These are phyloP conservation scores for Phaedon cochleariae DNA, from an alignment of 2,888 invertebrate genomes.

Conservation along the genomic window DNA sequence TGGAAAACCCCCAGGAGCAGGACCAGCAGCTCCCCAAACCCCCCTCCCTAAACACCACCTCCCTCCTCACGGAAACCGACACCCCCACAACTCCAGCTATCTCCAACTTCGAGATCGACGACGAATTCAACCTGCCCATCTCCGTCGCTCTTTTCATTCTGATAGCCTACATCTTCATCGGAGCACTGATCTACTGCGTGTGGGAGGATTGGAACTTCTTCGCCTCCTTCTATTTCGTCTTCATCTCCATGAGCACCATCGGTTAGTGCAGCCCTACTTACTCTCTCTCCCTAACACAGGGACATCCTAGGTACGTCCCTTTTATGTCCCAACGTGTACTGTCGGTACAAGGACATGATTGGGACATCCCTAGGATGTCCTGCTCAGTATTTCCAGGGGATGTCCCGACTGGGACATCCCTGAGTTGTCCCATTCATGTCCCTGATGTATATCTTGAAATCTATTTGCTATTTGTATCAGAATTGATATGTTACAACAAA, in stretches of 20 bases:
- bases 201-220: constrained; percentile 91
- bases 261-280: too few species aligned
- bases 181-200: constrained; percentile 80
- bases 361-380: too few species aligned
- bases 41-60: constrained; percentile 3
- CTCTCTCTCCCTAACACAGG: too few species aligned
- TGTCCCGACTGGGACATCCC: too few species aligned
- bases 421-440: too few species aligned
- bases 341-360: too few species aligned
- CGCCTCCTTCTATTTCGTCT: constrained; percentile 95
- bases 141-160: constrained; percentile 87
- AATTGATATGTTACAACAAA: too few species aligned
- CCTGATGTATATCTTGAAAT: too few species aligned
- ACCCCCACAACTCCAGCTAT: constrained; percentile 82
- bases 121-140: constrained; percentile 94
- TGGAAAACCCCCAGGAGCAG: constrained; percentile 25
- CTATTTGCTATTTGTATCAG: too few species aligned
- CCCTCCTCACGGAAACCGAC: constrained; percentile 58
- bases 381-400: too few species aligned
- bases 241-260: constrained; percentile 96
- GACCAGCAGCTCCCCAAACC: background rate
- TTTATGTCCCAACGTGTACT: too few species aligned
- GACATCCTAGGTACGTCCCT: too few species aligned
- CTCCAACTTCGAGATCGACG: constrained; percentile 82
- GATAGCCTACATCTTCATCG: constrained; percentile 85